A percentile compares a stretch with the other conserved stretches of the same genome.
phyloP scores from a whole-genome alignment of 2,888 invertebrate genomes.

The Chaitophorus viminalis region DNA sequence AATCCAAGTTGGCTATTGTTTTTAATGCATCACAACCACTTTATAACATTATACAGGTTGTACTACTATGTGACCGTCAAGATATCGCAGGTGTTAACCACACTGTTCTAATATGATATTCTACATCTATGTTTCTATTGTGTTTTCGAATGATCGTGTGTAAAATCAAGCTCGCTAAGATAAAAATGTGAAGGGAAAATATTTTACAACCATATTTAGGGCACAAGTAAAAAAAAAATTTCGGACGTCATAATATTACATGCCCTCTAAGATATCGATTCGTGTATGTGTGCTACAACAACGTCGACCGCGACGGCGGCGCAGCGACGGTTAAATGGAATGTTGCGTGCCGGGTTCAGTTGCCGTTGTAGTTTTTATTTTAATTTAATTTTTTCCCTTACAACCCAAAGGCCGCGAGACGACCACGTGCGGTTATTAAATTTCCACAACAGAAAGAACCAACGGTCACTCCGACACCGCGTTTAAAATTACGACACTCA shows the following conservation, averaged over 20 bases:
- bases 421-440: background rate
- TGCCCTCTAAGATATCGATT: conserved; percentile 51
- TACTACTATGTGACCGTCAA: background rate
- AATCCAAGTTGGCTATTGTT: conserved; percentile 14
- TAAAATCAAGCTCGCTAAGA: background rate
- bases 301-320: too few species aligned
- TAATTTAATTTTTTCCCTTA: background rate
- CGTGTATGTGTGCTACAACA: background rate
- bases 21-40: background rate
- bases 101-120: background rate
- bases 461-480: background rate
- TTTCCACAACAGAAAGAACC: background rate
- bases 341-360: conserved; percentile 18
- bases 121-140: background rate
- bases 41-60: background rate
- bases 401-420: background rate
- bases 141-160: background rate
- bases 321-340: conserved; percentile 33
- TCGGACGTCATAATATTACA: conserved; percentile 26
- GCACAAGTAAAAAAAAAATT: conserved; percentile 10
- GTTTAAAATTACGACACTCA: background rate
- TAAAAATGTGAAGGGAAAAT: background rate
- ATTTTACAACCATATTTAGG: background rate
- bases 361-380: background rate
- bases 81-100: background rate